These are phyloP conservation scores for Ephydatia muelleri DNA, from an alignment of 37 sponge, comb jelly and placozoan genomes.

Conservation along the genomic window DNA sequence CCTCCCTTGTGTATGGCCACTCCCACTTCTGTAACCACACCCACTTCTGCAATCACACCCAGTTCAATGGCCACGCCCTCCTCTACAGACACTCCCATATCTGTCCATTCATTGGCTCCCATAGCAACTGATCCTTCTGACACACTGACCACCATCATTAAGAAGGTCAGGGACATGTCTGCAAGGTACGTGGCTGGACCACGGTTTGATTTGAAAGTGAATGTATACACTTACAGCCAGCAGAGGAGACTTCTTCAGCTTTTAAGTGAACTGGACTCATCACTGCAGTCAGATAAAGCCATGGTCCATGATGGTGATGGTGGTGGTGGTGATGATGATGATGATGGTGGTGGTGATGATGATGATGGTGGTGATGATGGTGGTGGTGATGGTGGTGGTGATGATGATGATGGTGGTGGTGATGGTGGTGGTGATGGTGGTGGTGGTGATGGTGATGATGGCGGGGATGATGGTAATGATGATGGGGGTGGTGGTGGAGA, in stretches of 20 bases:
- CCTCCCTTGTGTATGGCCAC: not conserved
- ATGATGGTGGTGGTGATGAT: not conserved
- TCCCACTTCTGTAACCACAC: not conserved
- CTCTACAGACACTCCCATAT: not conserved
- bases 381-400: not conserved
- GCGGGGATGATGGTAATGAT: not conserved
- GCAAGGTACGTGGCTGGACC: conserved; percentile 19
- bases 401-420: not conserved
- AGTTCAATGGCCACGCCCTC: not conserved
- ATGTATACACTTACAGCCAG: conserved; percentile 9
- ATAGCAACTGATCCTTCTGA: conserved; percentile 21
- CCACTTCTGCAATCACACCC: not conserved
- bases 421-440: not conserved
- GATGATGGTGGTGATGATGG: not conserved
- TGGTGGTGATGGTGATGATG: not conserved
- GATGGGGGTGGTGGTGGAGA: not conserved
- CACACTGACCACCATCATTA: conserved; percentile 45
- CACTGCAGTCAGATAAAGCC: not conserved
- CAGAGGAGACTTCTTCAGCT: conserved; percentile 37
- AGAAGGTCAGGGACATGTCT: conserved; percentile 47
- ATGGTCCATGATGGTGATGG: not conserved
- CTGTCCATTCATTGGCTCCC: not conserved
- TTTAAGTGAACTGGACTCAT: conserved; percentile 4
- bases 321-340: not conserved
- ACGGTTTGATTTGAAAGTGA: not conserved